phyloP scores from a whole-genome alignment of 2,797 vertebrate species.

The Carduelis carduelis region DNA sequence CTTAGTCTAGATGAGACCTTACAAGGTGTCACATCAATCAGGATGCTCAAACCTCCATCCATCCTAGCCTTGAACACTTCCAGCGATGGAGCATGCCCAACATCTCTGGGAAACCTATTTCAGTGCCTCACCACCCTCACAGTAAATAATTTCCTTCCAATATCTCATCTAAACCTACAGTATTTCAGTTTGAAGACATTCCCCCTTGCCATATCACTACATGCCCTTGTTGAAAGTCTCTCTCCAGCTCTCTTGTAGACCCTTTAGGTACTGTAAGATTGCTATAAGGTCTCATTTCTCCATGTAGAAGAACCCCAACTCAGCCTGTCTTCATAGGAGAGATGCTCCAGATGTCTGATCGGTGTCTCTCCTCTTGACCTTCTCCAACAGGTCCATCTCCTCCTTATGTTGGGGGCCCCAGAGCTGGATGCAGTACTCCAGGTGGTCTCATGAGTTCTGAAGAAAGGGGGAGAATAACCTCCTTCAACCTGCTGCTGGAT shows the following conservation, averaged over 20 bases:
- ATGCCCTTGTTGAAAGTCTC: neutral
- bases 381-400: neutral
- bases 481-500: neutral
- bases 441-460: neutral
- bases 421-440: neutral
- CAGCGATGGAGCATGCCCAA: neutral
- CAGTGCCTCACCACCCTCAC: neutral
- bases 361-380: neutral
- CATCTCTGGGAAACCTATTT: neutral
- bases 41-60: neutral
- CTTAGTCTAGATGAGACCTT: neutral
- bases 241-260: neutral
- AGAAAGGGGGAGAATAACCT: rapidly evolving
- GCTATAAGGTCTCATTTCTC: neutral
- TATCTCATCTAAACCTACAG: neutral
- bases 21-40: neutral
- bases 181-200: neutral
- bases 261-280: neutral
- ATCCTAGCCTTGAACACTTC: neutral
- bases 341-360: neutral
- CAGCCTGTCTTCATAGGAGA: rapidly evolving
- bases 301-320: neutral
- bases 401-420: neutral
- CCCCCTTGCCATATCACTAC: neutral
- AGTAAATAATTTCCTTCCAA: neutral